phyloP scores from a whole-genome alignment of 1,140 invertebrate species.

The Calosoma granatense region DNA sequence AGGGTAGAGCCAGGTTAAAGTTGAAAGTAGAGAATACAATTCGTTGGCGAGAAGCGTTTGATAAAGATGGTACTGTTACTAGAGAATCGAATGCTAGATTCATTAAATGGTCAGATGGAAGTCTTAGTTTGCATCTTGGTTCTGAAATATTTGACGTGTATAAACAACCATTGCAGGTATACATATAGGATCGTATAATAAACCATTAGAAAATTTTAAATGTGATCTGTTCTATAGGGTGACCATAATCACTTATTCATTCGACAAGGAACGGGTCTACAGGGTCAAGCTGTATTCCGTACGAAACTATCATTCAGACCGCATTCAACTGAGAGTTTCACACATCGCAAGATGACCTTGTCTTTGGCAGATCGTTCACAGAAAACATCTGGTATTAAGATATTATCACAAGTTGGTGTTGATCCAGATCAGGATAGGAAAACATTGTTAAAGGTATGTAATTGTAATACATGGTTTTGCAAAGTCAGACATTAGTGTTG shows the following conservation, averaged over 20 bases:
- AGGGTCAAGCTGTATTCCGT: conserved; percentile 93
- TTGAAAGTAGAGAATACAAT: conserved; percentile 97
- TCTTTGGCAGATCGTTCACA: conserved; percentile 94
- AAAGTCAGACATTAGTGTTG: conserved; percentile 10
- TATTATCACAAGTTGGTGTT: conserved; percentile 84
- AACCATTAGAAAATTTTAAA: neutral
- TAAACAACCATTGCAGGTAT: conserved; percentile 75
- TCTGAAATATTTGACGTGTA: conserved; percentile 98
- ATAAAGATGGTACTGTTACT: conserved; percentile 71
- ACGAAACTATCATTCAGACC: conserved; percentile 95
- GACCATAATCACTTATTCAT: conserved; percentile 92
- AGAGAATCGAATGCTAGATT: conserved; percentile 94
- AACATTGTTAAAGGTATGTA: conserved; percentile 80
- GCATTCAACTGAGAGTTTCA: conserved; percentile 96
- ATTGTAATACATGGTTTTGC: conserved; percentile 15
- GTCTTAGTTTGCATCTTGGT: conserved; percentile 93
- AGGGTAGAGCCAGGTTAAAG: conserved; percentile 86
- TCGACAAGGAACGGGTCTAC: conserved; percentile 93
- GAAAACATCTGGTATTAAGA: conserved; percentile 93
- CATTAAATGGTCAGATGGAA: conserved; percentile 96
- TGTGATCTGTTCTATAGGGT: conserved; percentile 45
- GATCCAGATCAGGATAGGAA: conserved; percentile 88
- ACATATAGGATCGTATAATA: conserved; percentile 13
- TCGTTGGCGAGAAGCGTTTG: conserved; percentile 81
- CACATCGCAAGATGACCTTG: conserved; percentile 97